Base-by-base conservation (phyloP, 1,140 invertebrate species). In the Ceratosolen fusciceps region DNA sequence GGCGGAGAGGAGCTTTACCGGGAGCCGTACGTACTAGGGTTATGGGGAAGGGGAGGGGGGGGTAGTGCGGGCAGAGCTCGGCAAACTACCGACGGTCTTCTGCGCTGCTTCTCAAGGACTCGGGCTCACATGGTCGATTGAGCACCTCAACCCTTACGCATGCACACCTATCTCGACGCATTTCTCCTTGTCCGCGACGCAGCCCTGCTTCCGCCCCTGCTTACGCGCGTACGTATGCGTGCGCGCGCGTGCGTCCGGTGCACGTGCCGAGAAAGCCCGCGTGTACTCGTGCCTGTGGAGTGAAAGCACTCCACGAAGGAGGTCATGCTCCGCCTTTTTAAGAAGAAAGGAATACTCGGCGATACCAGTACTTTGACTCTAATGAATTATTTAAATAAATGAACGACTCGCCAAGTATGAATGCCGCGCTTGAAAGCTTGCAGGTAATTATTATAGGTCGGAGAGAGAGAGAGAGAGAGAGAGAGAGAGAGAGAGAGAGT, bases 271-370 rank as follows among this genome's bases (percentile, higher is more conserved):
- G 39, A 1, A 26, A 56, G 26, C 34, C 1, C 24, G 16, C 39
- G 21, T 37, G 9, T 52, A 47, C 62, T 58, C 24, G 5, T 39
- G 54, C 74, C 72, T 65, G n/a, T n/a, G n/a, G n/a, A n/a, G n/a
- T 56, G 60, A 52, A 49, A 72, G 54, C 65, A 49, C 68, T 79
- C 54, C 19, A 26, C 47, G 43, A 67, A 74, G 26, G 60, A 68
- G 70, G 60, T 74, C 77, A 58, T 47, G n/a, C 43, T 74, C 49
- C 24, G 70, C 37, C 77, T 80, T 60, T 75, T 75, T 62, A 14
- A 74, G 52, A 14, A 74, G 52, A 21, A 43, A 65, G 24, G 26
- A 2, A 26, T 52, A n/a, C 34, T 71, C 70, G 52, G 49, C 43
- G 24, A 52, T 62, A 19, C 49, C 73, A 58, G 60, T 71, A 34